Evolutionary conservation across 2,113 vertebrate genomes (phyloP), one percentile per base, ranked within the genome.

Genomic region (Colossoma macropomum): DNA sequence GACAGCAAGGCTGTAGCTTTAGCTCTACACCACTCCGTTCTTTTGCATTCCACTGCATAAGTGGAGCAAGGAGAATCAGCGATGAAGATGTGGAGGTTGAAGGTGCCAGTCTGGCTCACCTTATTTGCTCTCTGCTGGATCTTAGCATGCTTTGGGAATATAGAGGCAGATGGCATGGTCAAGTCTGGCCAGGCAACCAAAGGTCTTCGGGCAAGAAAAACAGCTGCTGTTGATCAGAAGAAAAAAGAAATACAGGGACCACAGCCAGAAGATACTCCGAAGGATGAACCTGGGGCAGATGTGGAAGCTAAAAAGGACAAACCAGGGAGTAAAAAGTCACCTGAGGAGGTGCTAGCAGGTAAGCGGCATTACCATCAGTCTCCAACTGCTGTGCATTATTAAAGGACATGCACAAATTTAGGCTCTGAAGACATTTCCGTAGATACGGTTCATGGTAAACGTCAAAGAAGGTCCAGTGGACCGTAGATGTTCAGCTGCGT

Each of bases 301-400:
- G 75, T 69, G 41, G 85, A 85, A 23, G 75, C 68, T 4, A 85
- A 88, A 28, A 88, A 81, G 71, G 28, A 77, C 0, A 94, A 94
- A 86, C 72, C 89, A 30, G 93, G 92, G 84, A 90, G 88, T 86
- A 95, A 93, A 89, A 95, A 94, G 86, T 92, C 92, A 41, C 89
- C 92, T 12, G 92, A 95, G 76, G 93, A 93, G 50, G 79, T 93
- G 0, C 90, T 92, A 80, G 93, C 91, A 92, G 94, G 95, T 95
- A 90, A 88, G 89, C 28, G 6, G 50, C 45, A 21, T 76, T 77
- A 27, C 15, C 15, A n/a, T 65, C 16, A 27, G 13, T 79, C 1
- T 70, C 25, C 30, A 59, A 8, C 28, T 66, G 62, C 13, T 69
- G 10, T 69, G n/a, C 23, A 38, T 15, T 34, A 7, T 5, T 50